Percentiles rank a stretch among this genome's conserved stretches.
These are phyloP conservation scores for Drosophila arawakana DNA, from an alignment of 1,140 invertebrate species.

Conservation along the genomic window DNA sequence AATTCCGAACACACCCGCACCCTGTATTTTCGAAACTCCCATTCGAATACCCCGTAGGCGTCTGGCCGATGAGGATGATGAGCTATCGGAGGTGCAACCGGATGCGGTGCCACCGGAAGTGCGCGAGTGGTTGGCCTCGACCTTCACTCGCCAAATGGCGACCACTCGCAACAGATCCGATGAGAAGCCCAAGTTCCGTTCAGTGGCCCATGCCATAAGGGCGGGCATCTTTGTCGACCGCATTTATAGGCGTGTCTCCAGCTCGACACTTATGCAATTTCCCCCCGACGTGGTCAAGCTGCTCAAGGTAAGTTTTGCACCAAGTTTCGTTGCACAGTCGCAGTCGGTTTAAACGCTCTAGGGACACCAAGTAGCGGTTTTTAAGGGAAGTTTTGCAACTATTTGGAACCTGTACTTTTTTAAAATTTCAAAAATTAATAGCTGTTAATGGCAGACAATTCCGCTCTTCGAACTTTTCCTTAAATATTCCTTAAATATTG, in stretches of 20 bases:
- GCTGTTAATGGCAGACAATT: too few relatives aligned
- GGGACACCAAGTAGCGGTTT: too few relatives aligned
- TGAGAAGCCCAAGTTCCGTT: constrained; percentile 94
- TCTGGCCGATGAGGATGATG: constrained; percentile 95
- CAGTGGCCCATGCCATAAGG: constrained; percentile 98
- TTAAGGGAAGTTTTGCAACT: too few relatives aligned
- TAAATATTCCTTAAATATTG: too few relatives aligned
- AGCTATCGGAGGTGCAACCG: constrained; percentile 97
- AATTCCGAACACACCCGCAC: too few relatives aligned
- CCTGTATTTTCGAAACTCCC: neutral
- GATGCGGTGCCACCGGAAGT: constrained; percentile 98
- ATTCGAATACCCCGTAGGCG: constrained; percentile 85
- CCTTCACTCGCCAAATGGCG: constrained; percentile 96
- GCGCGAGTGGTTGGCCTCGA: constrained; percentile 97
- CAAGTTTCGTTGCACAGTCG: too few relatives aligned
- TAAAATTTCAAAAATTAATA: too few relatives aligned
- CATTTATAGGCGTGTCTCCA: constrained; percentile 95
- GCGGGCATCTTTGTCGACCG: constrained; percentile 99
- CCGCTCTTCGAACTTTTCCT: too few relatives aligned
- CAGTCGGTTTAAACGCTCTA: too few relatives aligned
- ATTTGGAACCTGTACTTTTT: too few relatives aligned
- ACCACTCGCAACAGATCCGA: constrained; percentile 90
- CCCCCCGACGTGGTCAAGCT: constrained; percentile 94
- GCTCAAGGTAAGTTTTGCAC: constrained; percentile 90
- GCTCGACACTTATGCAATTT: constrained; percentile 94